Base-by-base conservation (phyloP, 2,113 vertebrate genomes). In the Nesoenas mayeri region DNA sequence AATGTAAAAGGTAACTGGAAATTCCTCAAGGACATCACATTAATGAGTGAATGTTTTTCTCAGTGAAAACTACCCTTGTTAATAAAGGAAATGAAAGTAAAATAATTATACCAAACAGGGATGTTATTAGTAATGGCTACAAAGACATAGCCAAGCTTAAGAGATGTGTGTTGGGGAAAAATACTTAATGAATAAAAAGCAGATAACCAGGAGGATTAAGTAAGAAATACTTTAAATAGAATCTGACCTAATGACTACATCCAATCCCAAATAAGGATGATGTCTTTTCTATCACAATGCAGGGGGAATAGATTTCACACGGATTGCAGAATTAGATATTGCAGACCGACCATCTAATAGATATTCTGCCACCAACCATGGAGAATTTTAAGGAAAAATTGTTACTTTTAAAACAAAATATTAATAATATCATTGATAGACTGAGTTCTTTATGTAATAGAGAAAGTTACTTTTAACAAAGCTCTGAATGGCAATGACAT, bases 301-400 rank as follows among this genome's bases (percentile, higher is more conserved):
- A 80, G 36, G 5, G 28, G 11, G 5, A n/a, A 57, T 29, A 75
- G 40, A 6, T 56, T 44, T 62, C 20, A 3, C 47, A 6, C 19
- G 51, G 67, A 51, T 12, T 80, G 9, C 26, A 87, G 28, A 79
- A 47, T 16, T 19, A 42, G 19, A 31, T 47, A 58, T 1, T 36
- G 12, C 5, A 73, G 44, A n/a, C 10, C 60, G 44, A n/a, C 10
- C 60, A 77, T 48, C 9, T 47, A 32, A 19, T 25, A 18, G 6
- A 19, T 88, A 31, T 34, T 71, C 47, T 56, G 5, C 18, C 32
- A 14, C 18, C 8, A 60, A 0, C 4, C 9, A 25, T 1, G 4
- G 12, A 20, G 20, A 5, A 31, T 3, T 0, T n/a, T 36, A 48
- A 48, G 6, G 11, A 65, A 21, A 1, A 29, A 34, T 4, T n/a